These are phyloP conservation scores for Coelinius sp. DNA, from an alignment of 2,888 invertebrate species.

Conservation along the genomic window DNA sequence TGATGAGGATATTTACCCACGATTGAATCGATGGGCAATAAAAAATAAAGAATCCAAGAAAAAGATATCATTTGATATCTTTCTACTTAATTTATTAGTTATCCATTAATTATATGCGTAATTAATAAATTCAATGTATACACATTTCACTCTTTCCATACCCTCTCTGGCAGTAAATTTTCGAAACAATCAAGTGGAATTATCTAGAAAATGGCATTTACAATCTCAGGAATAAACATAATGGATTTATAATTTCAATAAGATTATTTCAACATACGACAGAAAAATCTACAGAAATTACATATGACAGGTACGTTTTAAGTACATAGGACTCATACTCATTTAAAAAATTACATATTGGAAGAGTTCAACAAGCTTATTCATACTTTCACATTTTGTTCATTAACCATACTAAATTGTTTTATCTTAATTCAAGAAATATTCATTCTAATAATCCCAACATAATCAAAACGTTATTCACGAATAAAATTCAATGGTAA, in stretches of 20 bases:
- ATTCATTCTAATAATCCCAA: not conserved
- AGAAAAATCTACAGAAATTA: not conserved
- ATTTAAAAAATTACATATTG: slow-evolving; percentile 37
- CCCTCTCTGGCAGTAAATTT: slow-evolving; percentile 1
- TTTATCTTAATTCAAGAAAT: slow-evolving; percentile 1
- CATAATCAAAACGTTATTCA: not conserved
- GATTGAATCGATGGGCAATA: not conserved
- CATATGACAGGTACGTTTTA: slow-evolving; percentile 19
- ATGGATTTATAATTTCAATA: slow-evolving; percentile 1
- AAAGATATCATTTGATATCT: slow-evolving; percentile 30
- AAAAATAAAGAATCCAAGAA: not conserved
- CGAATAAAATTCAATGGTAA: too few species aligned
- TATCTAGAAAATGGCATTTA: slow-evolving; percentile 30
- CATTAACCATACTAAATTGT: not conserved
- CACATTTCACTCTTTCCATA: not conserved
- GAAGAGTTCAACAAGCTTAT: slow-evolving; percentile 40
- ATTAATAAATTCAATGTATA: not conserved
- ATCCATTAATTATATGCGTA: not conserved
- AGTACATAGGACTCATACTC: slow-evolving; percentile 27
- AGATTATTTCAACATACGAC: not conserved
- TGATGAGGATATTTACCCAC: slow-evolving; percentile 25
- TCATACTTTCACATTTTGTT: slow-evolving; percentile 2
- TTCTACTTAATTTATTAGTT: slow-evolving; percentile 19
- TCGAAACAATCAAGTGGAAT: not conserved
- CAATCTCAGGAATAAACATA: slow-evolving; percentile 20